Percentiles rank a stretch among this genome's conserved stretches.
Evolutionary conservation across 2,797 vertebrate species (phyloP).

Genomic region (Coregonus suidteri): DNA sequence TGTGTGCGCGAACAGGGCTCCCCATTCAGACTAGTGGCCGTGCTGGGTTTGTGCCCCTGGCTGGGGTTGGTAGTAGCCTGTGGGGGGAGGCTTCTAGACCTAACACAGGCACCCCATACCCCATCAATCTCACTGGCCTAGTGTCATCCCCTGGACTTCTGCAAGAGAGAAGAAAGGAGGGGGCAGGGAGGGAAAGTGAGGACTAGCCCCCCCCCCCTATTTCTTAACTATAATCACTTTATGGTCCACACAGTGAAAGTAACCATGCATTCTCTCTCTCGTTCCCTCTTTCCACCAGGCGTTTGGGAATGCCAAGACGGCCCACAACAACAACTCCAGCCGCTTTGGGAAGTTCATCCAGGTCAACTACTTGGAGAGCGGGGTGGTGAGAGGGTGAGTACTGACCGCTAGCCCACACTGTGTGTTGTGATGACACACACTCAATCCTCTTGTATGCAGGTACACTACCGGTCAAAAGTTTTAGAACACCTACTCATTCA

Average conservation of each 20-base stretch:
- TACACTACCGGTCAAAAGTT: too few relatives aligned
- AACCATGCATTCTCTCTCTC: not conserved
- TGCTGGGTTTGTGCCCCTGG: slow-evolving; percentile 31
- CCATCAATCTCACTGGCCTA: slow-evolving; percentile 45
- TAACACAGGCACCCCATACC: not conserved
- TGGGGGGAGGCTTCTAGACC: slow-evolving; percentile 12
- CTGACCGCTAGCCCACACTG: not conserved
- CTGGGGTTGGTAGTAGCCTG: slow-evolving; percentile 37
- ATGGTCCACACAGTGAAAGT: not conserved
- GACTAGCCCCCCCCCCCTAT: not conserved
- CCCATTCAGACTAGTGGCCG: slow-evolving; percentile 37
- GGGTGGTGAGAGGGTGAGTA: slow-evolving; percentile 93
- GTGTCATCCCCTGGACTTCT: not conserved
- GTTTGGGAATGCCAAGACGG: slow-evolving; percentile 97
- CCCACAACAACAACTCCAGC: slow-evolving; percentile 98
- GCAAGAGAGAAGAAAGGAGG: not conserved
- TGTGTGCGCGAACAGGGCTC: slow-evolving; percentile 54
- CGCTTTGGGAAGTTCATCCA: slow-evolving; percentile 99
- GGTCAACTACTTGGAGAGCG: slow-evolving; percentile 95
- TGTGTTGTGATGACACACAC: not conserved
- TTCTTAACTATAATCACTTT: too few relatives aligned
- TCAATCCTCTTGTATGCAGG: not conserved
- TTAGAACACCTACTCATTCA: too few relatives aligned
- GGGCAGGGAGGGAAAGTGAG: not conserved
- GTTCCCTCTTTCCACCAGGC: slow-evolving; percentile 75